Base-by-base conservation (phyloP, 2,888 invertebrate species). In the Beris chalybata region DNA sequence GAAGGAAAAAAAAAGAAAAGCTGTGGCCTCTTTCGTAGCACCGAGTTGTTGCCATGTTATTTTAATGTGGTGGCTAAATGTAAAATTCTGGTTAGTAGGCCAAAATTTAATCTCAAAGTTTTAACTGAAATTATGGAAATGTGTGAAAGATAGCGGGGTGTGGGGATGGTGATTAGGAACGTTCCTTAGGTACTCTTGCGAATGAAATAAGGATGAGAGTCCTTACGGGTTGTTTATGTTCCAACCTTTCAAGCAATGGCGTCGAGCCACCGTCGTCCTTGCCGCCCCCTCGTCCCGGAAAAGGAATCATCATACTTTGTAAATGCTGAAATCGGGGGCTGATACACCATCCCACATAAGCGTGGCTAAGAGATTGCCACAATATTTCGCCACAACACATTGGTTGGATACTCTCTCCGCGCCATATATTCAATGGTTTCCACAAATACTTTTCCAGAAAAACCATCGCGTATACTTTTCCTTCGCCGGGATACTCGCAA, bases 371-470 rank as follows among this genome's bases (percentile, higher is more conserved):
- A 64, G 71, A 71, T 71, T 71, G 72, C 73, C 74, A 72, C 74
- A 74, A 72, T 72, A 73, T 74, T 73, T 72, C 70, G 74, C 74
- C 74, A 71, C 74, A 74, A 74, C 71, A 74, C 73, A 74, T 74
- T 74, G 74, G 74, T 72, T 68, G 73, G 71, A 73, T 71, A 70
- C 70, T 70, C 67, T 70, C 67, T 68, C 70, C 71, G 50, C 13
- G 38, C 32, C 61, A 61, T 61, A 61, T 59, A 61, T 61, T 54
- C 64, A 64, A 22, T 54, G 64, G 64, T 64, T 29, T 12, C 54
- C 54, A 38, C 64, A 54, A 64, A 64, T 64, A 54, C 64, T 54
- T 64, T 64, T 45, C 31, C 54, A 13, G 53, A 53, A 64, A 48
- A 64, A 64, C 53, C 53, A 45, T 54, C 53, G 30, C 50, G 54